Conservation (phyloP, 2,797 vertebrate species). For the Pseudomugil tenellus region DNA sequence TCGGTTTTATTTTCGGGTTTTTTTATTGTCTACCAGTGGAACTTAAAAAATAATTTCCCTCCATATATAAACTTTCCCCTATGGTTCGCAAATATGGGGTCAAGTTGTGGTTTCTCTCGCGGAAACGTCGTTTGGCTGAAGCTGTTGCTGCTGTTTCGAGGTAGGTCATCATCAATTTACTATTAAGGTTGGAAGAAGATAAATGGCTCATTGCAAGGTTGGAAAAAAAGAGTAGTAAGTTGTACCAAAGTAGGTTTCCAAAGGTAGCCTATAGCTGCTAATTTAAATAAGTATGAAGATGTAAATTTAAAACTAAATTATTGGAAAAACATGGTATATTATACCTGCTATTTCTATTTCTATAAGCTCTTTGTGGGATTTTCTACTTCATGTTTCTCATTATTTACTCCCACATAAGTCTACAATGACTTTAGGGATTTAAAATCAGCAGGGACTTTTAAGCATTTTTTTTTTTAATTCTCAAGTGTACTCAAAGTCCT, state of each 20-base stretch:
- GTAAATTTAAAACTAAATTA: background rate
- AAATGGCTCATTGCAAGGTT: background rate
- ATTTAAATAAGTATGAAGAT: background rate
- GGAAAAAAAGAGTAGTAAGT: background rate
- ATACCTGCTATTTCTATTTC: background rate
- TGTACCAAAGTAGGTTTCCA: background rate
- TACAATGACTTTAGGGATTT: background rate
- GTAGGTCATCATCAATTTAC: constrained; percentile 61
- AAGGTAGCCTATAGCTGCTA: background rate
- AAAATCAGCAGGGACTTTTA: background rate
- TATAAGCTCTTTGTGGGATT: background rate
- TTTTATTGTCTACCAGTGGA: background rate
- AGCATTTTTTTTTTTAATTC: background rate
- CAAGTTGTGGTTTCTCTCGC: constrained; percentile 78
- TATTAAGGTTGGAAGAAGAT: background rate
- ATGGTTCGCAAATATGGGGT: constrained; percentile 83
- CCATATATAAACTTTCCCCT: constrained; percentile 77
- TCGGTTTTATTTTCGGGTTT: constrained; percentile 3
- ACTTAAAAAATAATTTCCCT: constrained; percentile 37
- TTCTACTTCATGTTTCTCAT: background rate
- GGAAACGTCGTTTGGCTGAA: constrained; percentile 72
- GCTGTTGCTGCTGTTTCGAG: constrained; percentile 75
- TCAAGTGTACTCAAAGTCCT: constrained; percentile 3
- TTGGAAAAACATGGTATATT: background rate
- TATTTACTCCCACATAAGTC: background rate